These are phyloP conservation scores for Leptodactylus fuscus DNA, from an alignment of 2,113 vertebrate species.

Conservation along the genomic window DNA sequence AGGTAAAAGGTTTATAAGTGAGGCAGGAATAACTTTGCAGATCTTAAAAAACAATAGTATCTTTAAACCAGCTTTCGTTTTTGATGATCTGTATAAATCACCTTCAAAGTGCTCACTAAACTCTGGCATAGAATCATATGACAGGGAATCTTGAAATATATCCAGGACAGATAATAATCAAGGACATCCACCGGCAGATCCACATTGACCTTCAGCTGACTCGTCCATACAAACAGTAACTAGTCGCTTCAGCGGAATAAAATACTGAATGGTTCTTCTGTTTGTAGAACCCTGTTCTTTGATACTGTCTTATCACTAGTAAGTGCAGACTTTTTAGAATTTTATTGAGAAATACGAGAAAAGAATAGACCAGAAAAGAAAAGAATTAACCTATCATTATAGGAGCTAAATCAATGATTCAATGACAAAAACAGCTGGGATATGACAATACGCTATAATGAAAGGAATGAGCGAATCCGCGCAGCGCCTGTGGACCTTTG, in stretches of 20 bases:
- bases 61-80: background rate
- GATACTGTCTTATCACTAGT: background rate
- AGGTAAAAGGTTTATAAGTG: too few species aligned
- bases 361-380: background rate
- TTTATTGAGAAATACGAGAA: background rate
- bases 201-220: slow-evolving; percentile 30
- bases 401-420: background rate
- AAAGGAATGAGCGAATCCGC: background rate
- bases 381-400: background rate
- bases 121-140: slow-evolving; percentile 20
- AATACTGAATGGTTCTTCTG: background rate
- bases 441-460: background rate
- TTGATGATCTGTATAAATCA: slow-evolving; percentile 4
- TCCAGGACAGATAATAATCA: slow-evolving; percentile 39
- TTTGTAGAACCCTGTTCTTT: background rate
- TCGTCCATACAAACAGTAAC: slow-evolving; percentile 6
- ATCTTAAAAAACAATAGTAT: too few species aligned
- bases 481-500: background rate
- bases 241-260: background rate
- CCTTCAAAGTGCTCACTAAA: slow-evolving; percentile 4
- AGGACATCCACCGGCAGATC: background rate
- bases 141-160: slow-evolving; percentile 32
- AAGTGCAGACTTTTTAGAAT: slow-evolving; percentile 8
- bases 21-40: too few species aligned
- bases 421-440: background rate